Conservation (phyloP, 2,888 invertebrate species). For the Tanytarsus gracilentus region DNA sequence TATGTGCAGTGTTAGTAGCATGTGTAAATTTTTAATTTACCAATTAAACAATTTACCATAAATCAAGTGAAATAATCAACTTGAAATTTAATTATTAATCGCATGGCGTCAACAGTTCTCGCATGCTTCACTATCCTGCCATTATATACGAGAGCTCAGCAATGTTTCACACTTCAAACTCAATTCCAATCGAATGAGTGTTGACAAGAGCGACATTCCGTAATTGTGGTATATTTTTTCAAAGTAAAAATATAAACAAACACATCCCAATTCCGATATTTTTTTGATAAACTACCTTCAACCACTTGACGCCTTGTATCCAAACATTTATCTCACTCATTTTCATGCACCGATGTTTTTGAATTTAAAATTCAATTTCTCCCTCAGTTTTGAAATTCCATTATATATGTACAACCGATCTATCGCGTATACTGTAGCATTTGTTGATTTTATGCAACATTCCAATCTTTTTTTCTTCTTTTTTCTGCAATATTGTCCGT, state of each 20-base stretch:
- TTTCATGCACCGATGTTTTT: neutral
- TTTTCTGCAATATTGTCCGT: neutral
- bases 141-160: neutral
- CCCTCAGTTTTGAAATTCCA: slow-evolving; percentile 7
- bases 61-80: slow-evolving; percentile 27
- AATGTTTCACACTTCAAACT: slow-evolving; percentile 24
- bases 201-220: too few species aligned
- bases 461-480: neutral
- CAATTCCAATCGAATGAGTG: slow-evolving; percentile 21
- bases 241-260: too few species aligned
- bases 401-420: neutral
- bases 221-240: too few species aligned
- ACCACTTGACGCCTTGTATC: neutral
- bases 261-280: too few species aligned
- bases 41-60: slow-evolving; percentile 27
- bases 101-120: neutral
- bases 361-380: slow-evolving; percentile 24
- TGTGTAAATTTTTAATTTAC: slow-evolving; percentile 22
- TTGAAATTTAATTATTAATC: slow-evolving; percentile 27
- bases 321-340: too few species aligned
- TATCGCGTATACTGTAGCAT: neutral
- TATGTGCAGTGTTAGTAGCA: neutral
- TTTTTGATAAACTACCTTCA: neutral
- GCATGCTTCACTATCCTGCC: neutral
- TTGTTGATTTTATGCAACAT: slow-evolving; percentile 20